Evolutionary conservation across 2,113 vertebrate genomes (phyloP), one percentile per base, ranked within the genome.

Genomic region (Hippoglossus stenolepis): DNA sequence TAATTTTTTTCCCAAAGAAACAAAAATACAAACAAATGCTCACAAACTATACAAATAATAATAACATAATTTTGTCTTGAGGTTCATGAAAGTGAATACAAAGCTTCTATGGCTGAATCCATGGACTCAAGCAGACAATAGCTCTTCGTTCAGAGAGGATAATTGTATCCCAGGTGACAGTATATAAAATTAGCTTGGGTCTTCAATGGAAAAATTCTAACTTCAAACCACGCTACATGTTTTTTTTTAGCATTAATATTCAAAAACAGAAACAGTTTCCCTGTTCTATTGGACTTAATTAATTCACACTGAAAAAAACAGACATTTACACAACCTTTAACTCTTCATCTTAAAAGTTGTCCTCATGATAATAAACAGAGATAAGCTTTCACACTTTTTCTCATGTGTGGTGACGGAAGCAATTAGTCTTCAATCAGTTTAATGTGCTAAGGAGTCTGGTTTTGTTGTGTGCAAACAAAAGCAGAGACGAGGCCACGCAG

Each of bases 401-500:
- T 49, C 45, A 62, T 17, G 23, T 59, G 70, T 45, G 47, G 59
- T 69, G 61, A 77, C 75, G 70, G 64, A 78, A 87, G 84, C 86
- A 84, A 80, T 83, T 79, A 68, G 64, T 77, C 68, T 62, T 83
- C 71, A 56, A 72, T 82, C 60, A 62, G 43, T 77, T 69, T 79
- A 84, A 85, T 65, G 71, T 35, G 77, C 64, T 92, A 86, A 92
- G 91, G 84, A 87, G 82, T 73, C 77, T 74, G 64, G 43, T 90
- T 86, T 80, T 85, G 82, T 86, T 86, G 86, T 70, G 57, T n/a
- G 62, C 68, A 71, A 85, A 91, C 83, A 89, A 82, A 53, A 68
- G 85, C 87, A 69, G 67, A 81, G 61, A 87, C 82, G 57, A 28
- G 51, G 20, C 51, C 51, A n/a, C 51, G 51, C 51, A 20, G 58